Evolutionary conservation across 2,888 invertebrate species (phyloP).

Genomic region (Ectobius pallidus): DNA sequence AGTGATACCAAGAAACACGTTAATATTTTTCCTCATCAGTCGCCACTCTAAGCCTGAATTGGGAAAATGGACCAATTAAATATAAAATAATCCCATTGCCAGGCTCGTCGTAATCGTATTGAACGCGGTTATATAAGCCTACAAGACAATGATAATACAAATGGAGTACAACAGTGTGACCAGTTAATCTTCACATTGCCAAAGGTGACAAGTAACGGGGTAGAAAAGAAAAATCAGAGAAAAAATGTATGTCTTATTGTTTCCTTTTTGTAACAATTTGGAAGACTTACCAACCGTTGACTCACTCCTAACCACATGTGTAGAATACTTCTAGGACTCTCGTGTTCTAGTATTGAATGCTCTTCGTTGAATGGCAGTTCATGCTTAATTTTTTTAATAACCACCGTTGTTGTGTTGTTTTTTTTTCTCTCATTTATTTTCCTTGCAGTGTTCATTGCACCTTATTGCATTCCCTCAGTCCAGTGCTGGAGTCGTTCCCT

Average conservation of each 20-base stretch:
- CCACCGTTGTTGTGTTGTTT: background rate
- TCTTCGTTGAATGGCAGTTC: slow-evolving; percentile 9
- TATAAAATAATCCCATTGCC: background rate
- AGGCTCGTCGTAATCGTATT: slow-evolving; percentile 7
- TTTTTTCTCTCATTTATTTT: background rate
- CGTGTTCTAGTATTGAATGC: background rate
- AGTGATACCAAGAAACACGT: background rate
- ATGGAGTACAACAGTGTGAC: background rate
- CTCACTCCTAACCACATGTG: slow-evolving; percentile 5
- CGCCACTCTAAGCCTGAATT: background rate
- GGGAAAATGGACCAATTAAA: slow-evolving; percentile 10
- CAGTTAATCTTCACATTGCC: slow-evolving; percentile 14
- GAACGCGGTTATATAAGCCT: background rate
- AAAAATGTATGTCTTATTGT: slow-evolving; percentile 6
- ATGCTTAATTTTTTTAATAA: slow-evolving; percentile 13
- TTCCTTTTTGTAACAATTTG: slow-evolving; percentile 9
- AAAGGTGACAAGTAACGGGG: slow-evolving; percentile 3
- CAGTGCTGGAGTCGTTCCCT: background rate
- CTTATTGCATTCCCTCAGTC: background rate
- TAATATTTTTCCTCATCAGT: slow-evolving; percentile 1
- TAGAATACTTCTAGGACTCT: slow-evolving; percentile 23
- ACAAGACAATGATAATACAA: background rate
- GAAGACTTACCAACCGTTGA: background rate
- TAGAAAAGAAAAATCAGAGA: background rate
- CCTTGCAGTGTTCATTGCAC: slow-evolving; percentile 18